Evolutionary conservation across 2,888 invertebrate genomes (phyloP).

Genomic region (Drosophila paramelanica): DNA sequence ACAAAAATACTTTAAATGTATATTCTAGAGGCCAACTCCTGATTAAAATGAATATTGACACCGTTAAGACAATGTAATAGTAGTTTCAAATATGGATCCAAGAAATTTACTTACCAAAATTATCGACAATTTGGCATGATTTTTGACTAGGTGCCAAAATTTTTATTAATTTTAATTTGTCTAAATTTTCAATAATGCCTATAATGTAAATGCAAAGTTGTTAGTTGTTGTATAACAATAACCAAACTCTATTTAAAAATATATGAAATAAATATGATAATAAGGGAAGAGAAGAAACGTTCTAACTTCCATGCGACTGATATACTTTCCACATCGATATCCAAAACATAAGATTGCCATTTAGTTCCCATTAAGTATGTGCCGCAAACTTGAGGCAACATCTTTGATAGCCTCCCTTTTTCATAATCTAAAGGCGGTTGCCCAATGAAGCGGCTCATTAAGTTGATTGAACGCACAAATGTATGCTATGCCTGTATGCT

Average conservation of each 20-base stretch:
- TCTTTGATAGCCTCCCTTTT: slow-evolving; percentile 32
- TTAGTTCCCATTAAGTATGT: slow-evolving; percentile 8
- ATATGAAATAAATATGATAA: not conserved
- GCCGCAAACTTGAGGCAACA: slow-evolving; percentile 3
- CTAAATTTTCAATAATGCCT: no score
- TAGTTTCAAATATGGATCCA: no score
- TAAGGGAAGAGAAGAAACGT: not conserved
- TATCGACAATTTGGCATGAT: no score
- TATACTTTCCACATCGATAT: not conserved
- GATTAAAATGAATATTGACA: no score
- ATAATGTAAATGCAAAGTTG: no score
- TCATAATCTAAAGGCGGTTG: slow-evolving; percentile 57
- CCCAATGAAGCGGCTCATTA: slow-evolving; percentile 72
- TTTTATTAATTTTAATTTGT: no score
- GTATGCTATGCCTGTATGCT: slow-evolving; percentile 62
- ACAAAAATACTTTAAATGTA: no score
- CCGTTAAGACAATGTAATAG: no score
- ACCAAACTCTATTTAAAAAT: not conserved
- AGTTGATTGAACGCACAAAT: slow-evolving; percentile 72
- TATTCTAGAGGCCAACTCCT: no score
- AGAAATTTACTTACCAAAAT: no score
- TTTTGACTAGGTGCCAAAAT: no score
- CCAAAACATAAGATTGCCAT: slow-evolving; percentile 10
- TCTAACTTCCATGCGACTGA: not conserved
- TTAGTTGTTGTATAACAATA: not conserved